Evolutionary conservation across 2,113 vertebrate genomes (phyloP), one percentile per base, ranked within the genome.

Genomic region (Zosterops borbonicus): DNA sequence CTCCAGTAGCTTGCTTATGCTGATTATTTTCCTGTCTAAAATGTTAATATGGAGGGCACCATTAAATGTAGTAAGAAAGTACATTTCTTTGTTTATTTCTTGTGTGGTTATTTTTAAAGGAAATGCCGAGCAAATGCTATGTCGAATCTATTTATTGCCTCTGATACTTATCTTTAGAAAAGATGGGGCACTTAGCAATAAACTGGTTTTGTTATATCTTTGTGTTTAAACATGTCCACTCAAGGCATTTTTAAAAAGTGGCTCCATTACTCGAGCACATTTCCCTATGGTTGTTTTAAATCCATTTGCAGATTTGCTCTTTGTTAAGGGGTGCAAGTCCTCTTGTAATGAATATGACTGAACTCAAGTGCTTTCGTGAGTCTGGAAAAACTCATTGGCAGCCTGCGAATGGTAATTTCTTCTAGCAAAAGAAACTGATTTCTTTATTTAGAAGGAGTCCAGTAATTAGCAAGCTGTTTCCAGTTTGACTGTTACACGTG

Each of bases 281-380:
- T 95, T 97, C 4, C 24, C 28, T 71, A 63, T 33, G 90, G 63
- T 70, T 87, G 65, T 65, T 96, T 97, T 89, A 96, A 95, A 90
- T 74, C 84, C 73, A 94, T 89, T 96, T 94, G 95, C 86, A 93
- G 81, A 95, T 96, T 81, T 93, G 77, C 88, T 91, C 86, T 93
- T 92, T 81, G 84, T 92, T 83, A 76, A 95, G 89, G 81, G 56
- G 46, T 93, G 85, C 79, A 89, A 75, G 92, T 95, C 77, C 80
- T 95, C 91, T 91, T 91, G 76, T 91, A 95, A 96, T 80, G 89
- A 95, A 75, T 96, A 78, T 56, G 58, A 95, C 92, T 75, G 68
- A 89, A 90, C 69, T 97, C 83, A 83, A 91, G 93, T 92, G 94
- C 95, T 96, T 96, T 91, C 39, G 3, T 89, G 90, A 92, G 73